Evolutionary conservation across 2,797 vertebrate species (phyloP).

Genomic region (Morelia viridis): DNA sequence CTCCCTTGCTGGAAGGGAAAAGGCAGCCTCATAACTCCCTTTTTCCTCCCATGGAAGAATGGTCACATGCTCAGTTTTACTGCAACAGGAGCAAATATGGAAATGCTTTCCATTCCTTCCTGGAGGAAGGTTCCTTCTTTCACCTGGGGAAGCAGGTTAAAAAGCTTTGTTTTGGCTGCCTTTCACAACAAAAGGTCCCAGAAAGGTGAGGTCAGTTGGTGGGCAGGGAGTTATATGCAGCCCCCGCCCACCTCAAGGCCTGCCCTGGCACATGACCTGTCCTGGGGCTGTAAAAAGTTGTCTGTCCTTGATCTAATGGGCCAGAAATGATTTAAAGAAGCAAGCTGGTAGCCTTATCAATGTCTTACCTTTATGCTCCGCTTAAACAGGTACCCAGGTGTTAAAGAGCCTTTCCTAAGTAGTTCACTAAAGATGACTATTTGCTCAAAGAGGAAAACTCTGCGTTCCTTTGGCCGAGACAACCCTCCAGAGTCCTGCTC

Average conservation of each 20-base stretch:
- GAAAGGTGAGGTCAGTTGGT: neutral
- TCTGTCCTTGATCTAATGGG: neutral
- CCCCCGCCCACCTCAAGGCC: neutral
- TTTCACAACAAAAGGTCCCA: neutral
- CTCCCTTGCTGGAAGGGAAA: neutral
- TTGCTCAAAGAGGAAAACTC: conserved; percentile 98
- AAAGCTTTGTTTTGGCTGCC: neutral
- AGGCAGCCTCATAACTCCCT: neutral
- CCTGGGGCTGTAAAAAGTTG: neutral
- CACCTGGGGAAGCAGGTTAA: neutral
- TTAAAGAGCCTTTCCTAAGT: conserved; percentile 93
- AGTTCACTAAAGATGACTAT: conserved; percentile 98
- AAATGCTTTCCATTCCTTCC: neutral
- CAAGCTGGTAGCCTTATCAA: neutral
- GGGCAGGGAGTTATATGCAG: neutral
- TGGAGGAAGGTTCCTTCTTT: neutral
- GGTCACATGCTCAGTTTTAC: neutral
- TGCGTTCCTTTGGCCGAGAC: conserved; percentile 92
- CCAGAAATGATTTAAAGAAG: neutral
- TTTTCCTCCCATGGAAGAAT: neutral
- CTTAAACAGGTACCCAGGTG: conserved; percentile 94
- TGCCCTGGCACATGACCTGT: neutral
- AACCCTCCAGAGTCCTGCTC: conserved; percentile 91
- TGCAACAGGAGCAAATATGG: neutral
- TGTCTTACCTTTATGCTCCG: conserved; percentile 93